phyloP scores from a whole-genome alignment of 1,140 invertebrate species.

The Dufourea novaeangliae region DNA sequence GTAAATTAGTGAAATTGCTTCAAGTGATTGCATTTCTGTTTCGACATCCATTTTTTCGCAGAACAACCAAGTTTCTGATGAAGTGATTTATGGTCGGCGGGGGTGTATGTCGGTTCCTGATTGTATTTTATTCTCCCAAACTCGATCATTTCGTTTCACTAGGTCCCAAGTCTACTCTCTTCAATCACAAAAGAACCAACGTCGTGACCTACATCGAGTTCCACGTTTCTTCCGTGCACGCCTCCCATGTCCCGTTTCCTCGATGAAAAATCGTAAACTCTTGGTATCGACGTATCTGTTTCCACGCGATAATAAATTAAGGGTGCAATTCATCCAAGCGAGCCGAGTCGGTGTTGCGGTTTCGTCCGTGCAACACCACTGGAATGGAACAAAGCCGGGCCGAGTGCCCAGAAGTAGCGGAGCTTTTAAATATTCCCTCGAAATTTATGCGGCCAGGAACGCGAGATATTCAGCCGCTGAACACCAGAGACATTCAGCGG shows the following conservation, averaged over 20 bases:
- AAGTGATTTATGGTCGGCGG: no score
- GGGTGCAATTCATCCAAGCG: background rate
- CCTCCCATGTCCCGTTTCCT: background rate
- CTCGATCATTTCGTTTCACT: no score
- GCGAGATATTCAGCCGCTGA: background rate
- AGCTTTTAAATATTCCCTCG: constrained; percentile 16
- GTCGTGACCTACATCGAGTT: background rate
- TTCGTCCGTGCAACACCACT: background rate
- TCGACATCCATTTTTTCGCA: no score
- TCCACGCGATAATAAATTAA: background rate
- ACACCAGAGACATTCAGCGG: no score
- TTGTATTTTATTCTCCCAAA: no score
- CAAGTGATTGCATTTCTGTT: no score
- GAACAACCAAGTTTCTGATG: no score
- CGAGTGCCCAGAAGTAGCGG: background rate
- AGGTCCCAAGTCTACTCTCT: no score
- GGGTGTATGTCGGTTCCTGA: no score
- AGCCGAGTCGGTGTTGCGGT: background rate
- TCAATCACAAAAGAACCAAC: no score
- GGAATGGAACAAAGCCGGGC: background rate
- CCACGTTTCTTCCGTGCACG: background rate
- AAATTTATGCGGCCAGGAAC: background rate
- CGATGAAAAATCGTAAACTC: background rate
- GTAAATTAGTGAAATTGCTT: no score
- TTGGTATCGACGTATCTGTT: background rate